Evolutionary conservation across 1,140 invertebrate species (phyloP).

Genomic region (Macrobrachium rosenbergii): DNA sequence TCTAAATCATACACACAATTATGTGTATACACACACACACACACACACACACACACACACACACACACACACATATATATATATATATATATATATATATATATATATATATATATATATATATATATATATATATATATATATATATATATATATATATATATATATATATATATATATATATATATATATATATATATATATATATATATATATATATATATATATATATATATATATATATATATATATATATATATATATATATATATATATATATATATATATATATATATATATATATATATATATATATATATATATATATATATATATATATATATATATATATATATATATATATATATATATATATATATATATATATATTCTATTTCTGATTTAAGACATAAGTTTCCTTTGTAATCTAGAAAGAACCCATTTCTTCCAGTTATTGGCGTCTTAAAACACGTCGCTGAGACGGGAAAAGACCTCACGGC

Average conservation of each 20-base stretch:
- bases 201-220: background rate
- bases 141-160: background rate
- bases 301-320: constrained; percentile 6
- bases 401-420: too few relatives aligned
- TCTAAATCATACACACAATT: background rate
- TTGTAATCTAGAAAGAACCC: too few relatives aligned
- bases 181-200: background rate
- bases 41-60: background rate
- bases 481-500: too few relatives aligned
- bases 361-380: background rate
- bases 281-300: background rate
- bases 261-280: background rate
- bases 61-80: background rate
- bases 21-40: background rate
- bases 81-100: constrained; percentile 3
- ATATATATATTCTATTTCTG: background rate
- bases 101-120: constrained; percentile 16
- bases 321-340: constrained; percentile 19
- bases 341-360: constrained; percentile 17
- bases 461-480: background rate
- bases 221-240: constrained; percentile 9
- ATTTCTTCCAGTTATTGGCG: background rate
- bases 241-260: background rate
- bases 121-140: constrained; percentile 20
- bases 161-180: background rate